phyloP scores from a whole-genome alignment of 2,113 vertebrate species.

The Eleginops maclovinus region DNA sequence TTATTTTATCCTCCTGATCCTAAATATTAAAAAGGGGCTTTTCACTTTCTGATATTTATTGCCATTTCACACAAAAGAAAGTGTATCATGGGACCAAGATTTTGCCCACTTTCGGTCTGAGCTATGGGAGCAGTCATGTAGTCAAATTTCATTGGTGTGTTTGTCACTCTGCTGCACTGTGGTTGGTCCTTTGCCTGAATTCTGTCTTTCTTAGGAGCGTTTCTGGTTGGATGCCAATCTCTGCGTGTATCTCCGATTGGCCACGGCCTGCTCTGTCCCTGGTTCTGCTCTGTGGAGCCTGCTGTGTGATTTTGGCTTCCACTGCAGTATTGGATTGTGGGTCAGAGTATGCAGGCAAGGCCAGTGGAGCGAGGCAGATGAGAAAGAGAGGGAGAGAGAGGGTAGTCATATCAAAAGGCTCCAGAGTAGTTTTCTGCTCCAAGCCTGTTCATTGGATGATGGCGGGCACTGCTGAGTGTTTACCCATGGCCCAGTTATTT shows the following conservation, averaged over 20 bases:
- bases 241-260: constrained; percentile 56
- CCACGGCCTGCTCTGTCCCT: constrained; percentile 41
- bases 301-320: constrained; percentile 56
- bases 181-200: constrained; percentile 37
- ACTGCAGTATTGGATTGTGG: constrained; percentile 70
- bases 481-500: constrained; percentile 84
- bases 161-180: neutral
- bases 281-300: constrained; percentile 48
- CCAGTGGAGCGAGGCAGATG: constrained; percentile 64
- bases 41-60: constrained; percentile 13
- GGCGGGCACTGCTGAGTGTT: constrained; percentile 67
- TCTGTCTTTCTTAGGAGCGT: constrained; percentile 25
- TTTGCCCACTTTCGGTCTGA: constrained; percentile 49
- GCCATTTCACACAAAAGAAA: neutral
- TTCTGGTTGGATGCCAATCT: constrained; percentile 57
- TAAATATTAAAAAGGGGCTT: neutral
- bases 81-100: neutral
- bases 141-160: constrained; percentile 41
- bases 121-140: constrained; percentile 1
- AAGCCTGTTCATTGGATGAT: constrained; percentile 72
- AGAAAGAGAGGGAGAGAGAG: constrained; percentile 30
- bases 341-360: constrained; percentile 72
- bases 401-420: constrained; percentile 71
- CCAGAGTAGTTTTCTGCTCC: constrained; percentile 65
- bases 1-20: neutral